These are phyloP conservation scores for Monopis laevigella DNA, from an alignment of 2,888 invertebrate genomes.

Conservation along the genomic window DNA sequence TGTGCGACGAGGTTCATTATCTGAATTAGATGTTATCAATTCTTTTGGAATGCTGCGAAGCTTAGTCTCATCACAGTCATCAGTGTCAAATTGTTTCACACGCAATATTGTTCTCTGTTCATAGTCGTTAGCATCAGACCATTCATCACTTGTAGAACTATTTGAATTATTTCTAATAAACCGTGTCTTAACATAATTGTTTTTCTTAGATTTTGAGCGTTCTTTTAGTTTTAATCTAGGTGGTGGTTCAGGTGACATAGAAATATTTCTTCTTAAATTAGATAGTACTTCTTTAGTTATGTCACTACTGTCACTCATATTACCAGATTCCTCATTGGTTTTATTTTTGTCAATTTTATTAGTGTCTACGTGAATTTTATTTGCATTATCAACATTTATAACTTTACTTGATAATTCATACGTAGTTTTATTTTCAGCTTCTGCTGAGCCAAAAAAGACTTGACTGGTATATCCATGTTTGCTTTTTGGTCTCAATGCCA, in stretches of 20 bases:
- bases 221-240: conserved; percentile 51
- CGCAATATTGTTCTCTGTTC: conserved; percentile 53
- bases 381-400: too few species aligned
- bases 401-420: too few species aligned
- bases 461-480: conserved; percentile 70
- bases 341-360: conserved; percentile 29
- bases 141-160: conserved; percentile 62
- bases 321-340: conserved; percentile 33
- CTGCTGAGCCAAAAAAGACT: conserved; percentile 61
- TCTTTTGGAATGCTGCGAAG: conserved; percentile 28
- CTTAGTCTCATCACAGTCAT: conserved; percentile 43
- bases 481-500: conserved; percentile 77
- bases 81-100: conserved; percentile 59
- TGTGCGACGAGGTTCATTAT: conserved; percentile 64
- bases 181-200: conserved; percentile 60
- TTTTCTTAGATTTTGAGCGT: conserved; percentile 46
- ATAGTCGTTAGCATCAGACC: conserved; percentile 56
- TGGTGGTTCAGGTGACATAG: conserved; percentile 58
- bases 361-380: too few species aligned
- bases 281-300: conserved; percentile 48
- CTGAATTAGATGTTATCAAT: conserved; percentile 16
- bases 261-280: conserved; percentile 48
- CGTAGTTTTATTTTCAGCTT: conserved; percentile 3
- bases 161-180: conserved; percentile 54
- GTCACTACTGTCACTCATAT: conserved; percentile 53